phyloP scores from a whole-genome alignment of 2,888 invertebrate species.

The Drosophila cyrtoloma region DNA sequence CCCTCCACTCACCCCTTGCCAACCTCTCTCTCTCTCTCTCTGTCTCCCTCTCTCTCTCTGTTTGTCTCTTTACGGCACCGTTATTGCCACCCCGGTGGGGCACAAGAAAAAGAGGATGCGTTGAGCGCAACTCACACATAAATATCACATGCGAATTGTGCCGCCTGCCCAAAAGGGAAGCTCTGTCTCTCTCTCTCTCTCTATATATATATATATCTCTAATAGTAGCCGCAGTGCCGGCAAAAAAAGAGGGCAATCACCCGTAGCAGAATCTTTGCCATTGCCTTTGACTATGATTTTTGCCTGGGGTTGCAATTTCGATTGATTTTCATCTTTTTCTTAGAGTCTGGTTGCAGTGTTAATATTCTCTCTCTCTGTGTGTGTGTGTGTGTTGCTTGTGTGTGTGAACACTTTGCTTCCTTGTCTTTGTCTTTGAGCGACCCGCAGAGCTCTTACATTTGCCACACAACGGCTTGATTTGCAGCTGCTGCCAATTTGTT shows the following conservation, averaged over 20 bases:
- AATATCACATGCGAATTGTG: constrained; percentile 56
- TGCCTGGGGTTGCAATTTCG: constrained; percentile 77
- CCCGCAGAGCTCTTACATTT: constrained; percentile 57
- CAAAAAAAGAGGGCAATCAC: constrained; percentile 79
- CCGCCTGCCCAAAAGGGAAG: constrained; percentile 45
- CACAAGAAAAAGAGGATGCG: constrained; percentile 65
- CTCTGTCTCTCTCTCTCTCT: constrained; percentile 16
- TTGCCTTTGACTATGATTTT: constrained; percentile 51
- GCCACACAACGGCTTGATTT: constrained; percentile 34
- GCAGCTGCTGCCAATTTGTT: constrained; percentile 66
- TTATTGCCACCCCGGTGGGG: constrained; percentile 46
- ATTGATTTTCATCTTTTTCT: constrained; percentile 65
- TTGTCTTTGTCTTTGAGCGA: constrained; percentile 22
- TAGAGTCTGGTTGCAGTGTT: constrained; percentile 35
- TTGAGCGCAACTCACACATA: constrained; percentile 71
- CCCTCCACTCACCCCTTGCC: constrained; percentile 3
- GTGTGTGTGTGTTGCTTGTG: background rate
- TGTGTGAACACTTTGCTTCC: constrained; percentile 4
- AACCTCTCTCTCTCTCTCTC: background rate
- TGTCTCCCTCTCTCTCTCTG: constrained; percentile 1
- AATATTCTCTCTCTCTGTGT: background rate
- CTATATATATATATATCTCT: background rate
- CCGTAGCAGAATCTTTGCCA: constrained; percentile 56
- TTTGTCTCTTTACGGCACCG: background rate
- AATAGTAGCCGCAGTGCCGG: constrained; percentile 61